Evolutionary conservation across 2,888 invertebrate species (phyloP), one percentile per base, ranked within the genome.

Genomic region (Nudaria mundana): DNA sequence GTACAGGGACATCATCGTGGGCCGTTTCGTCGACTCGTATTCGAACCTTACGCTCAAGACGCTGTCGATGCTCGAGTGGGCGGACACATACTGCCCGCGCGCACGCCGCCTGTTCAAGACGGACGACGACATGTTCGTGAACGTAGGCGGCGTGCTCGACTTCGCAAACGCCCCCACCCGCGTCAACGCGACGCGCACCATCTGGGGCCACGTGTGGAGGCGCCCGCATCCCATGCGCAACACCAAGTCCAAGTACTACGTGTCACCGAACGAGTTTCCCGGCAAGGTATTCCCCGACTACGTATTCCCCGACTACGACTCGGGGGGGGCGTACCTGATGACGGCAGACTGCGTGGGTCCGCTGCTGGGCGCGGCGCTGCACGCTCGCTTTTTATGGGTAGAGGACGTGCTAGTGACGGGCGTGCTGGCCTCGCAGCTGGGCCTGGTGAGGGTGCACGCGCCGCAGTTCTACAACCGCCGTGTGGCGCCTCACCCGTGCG

Each of bases 381-480:
- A 3, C 1, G 92, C 92, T 36, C 78, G 63, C 37, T 95, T 95
- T 78, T 90, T 97, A 57, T 95, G 95, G 57, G 90, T 97, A 40
- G 98, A 98, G 82, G 98, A 98, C 86, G 96, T 98, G 44, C 97
- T 94, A 77, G 92, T 95, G 45, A 97, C 97, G 33, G 98, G 98
- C 39, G 94, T 98, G 60, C 93, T 97, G 35, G 97, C 96, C 6
- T 91, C 93, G 65, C 90, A 91, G 42, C n/a, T n/a, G n/a, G n/a
- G n/a, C n/a, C n/a, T n/a, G n/a, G 96, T 22, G 7, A 3, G 18
- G 18, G 72, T 90, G 30, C 94, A 95, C 75, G 93, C 92, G 12
- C 91, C 93, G 41, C 94, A 95, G 84, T 96, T 96, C 81, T 90
- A 94, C 60, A 96, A 96, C 80, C 92, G 93, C 58, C 91, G 93